Percentiles rank a stretch among this genome's conserved stretches.
Conservation (phyloP, 2,113 vertebrate species). For the Sterrhoptilus dennistouni region DNA sequence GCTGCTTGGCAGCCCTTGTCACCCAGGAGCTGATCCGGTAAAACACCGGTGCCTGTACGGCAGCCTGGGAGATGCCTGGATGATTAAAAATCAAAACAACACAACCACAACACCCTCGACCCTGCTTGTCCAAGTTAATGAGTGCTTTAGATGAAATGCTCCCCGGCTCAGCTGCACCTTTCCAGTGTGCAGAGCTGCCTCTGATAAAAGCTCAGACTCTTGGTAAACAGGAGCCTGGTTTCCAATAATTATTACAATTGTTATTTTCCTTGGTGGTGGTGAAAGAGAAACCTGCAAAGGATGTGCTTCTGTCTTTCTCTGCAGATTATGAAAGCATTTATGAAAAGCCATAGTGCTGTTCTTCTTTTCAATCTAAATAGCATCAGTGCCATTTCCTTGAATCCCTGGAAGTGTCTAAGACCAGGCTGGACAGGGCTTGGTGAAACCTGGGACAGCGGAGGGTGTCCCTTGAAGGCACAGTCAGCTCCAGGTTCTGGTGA, state of each 20-base stretch:
- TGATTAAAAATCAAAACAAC: slow-evolving; percentile 17
- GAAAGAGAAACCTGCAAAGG: background rate
- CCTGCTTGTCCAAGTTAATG: background rate
- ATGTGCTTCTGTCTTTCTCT: background rate
- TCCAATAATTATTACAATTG: background rate
- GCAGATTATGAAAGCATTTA: background rate
- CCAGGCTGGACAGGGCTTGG: background rate
- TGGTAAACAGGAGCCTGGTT: background rate
- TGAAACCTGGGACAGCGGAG: background rate
- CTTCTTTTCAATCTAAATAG: background rate
- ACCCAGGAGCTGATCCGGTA: background rate
- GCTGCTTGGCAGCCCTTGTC: background rate
- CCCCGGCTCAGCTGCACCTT: background rate
- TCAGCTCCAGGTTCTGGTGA: background rate
- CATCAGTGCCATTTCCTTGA: background rate
- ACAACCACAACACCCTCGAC: background rate
- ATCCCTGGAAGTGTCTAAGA: background rate
- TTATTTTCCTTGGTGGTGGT: background rate
- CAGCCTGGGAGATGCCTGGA: background rate
- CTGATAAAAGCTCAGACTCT: background rate
- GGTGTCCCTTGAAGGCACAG: background rate
- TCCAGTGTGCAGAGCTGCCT: background rate
- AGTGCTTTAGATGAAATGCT: background rate
- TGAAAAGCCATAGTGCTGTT: background rate
- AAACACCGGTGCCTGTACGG: background rate